phyloP scores from a whole-genome alignment of 2,888 invertebrate genomes.

The Agonopterix alstromeriana region DNA sequence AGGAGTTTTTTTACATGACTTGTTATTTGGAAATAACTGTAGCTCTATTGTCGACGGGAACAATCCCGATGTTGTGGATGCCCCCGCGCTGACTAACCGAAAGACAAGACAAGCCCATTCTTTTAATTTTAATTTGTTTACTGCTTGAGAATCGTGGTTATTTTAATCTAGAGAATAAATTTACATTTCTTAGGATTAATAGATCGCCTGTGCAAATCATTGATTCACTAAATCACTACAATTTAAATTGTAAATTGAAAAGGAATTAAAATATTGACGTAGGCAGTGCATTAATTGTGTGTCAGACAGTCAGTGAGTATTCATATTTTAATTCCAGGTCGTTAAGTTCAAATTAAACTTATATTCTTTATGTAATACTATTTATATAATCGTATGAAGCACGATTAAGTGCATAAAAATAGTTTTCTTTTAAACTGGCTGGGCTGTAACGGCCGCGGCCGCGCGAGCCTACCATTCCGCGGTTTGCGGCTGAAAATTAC shows the following conservation, averaged over 20 bases:
- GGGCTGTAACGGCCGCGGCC: conserved; percentile 28
- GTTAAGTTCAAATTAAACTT: too few relatives aligned
- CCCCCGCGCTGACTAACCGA: conserved; percentile 45
- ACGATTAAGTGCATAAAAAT: conserved; percentile 22
- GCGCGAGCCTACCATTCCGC: conserved; percentile 50
- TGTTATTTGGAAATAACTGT: too few relatives aligned
- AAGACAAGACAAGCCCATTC: conserved; percentile 24
- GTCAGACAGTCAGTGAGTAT: too few relatives aligned
- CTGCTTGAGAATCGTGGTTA: conserved; percentile 3
- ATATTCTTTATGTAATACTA: neutral
- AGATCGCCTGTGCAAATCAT: too few relatives aligned
- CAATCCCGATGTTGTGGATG: conserved; percentile 64
- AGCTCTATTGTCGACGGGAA: conserved; percentile 44
- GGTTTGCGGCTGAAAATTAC: conserved; percentile 56
- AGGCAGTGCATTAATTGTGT: too few relatives aligned
- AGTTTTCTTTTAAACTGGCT: conserved; percentile 22
- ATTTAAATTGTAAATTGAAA: too few relatives aligned
- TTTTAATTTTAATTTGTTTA: conserved; percentile 19
- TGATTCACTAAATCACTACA: too few relatives aligned
- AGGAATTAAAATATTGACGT: too few relatives aligned
- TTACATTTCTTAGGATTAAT: too few relatives aligned
- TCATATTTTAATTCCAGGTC: too few relatives aligned
- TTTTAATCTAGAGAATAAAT: neutral
- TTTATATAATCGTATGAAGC: conserved; percentile 6
- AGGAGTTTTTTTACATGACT: too few relatives aligned